Percentiles rank a stretch among this genome's conserved stretches.
Evolutionary conservation across 2,113 vertebrate genomes (phyloP).

Genomic region (Pelmatolapia mariae): DNA sequence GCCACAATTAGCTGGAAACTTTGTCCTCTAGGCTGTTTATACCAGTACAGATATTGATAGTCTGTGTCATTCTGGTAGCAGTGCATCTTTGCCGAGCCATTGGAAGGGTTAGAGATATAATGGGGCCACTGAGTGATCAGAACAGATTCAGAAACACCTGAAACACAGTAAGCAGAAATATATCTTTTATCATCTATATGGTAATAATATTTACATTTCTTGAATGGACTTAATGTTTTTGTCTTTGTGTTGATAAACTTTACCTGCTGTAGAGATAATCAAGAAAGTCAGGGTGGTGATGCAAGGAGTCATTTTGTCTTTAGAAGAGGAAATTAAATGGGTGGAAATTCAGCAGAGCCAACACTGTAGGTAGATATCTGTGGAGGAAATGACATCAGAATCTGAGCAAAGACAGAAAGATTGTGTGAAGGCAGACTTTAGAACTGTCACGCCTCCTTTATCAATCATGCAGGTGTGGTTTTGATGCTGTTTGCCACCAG

Average conservation of each 20-base stretch:
- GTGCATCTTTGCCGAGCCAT: background rate
- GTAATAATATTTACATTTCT: background rate
- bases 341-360: background rate
- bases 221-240: background rate
- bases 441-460: background rate
- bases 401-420: background rate
- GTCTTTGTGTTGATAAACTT: background rate
- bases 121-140: constrained; percentile 38
- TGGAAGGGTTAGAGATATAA: background rate
- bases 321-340: background rate
- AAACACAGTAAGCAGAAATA: background rate
- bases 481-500: background rate
- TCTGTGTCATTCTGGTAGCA: constrained; percentile 38
- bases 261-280: constrained; percentile 23
- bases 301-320: background rate
- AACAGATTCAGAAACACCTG: background rate
- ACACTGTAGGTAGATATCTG: accelerated
- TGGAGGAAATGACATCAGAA: constrained; percentile 4
- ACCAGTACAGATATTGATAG: constrained; percentile 27
- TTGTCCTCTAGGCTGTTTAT: background rate
- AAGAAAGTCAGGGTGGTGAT: background rate
- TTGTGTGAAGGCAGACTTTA: background rate
- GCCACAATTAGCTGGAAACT: background rate
- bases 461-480: background rate
- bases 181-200: accelerated